phyloP scores from a whole-genome alignment of 2,113 vertebrate genomes.

The Amphiprion ocellaris region DNA sequence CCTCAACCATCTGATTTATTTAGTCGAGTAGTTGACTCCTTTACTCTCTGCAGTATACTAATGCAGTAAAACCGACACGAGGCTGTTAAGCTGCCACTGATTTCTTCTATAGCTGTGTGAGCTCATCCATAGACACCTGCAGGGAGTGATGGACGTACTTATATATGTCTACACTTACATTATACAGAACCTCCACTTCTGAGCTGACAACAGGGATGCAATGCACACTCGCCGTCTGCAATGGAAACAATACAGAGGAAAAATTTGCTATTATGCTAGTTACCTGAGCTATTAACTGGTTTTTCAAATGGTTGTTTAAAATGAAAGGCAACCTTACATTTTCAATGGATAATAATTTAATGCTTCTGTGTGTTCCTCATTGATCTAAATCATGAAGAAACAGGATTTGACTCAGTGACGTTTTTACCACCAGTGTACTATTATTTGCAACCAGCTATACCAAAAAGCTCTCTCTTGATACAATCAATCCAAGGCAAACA shows the following conservation, averaged over 20 bases:
- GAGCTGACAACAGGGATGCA: neutral
- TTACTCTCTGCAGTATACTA: conserved; percentile 55
- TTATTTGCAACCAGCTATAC: too few species aligned
- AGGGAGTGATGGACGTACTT: conserved; percentile 44
- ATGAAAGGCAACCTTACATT: neutral
- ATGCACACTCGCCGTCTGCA: neutral
- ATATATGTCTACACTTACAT: conserved; percentile 42
- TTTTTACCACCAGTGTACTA: too few species aligned
- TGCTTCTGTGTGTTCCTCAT: neutral
- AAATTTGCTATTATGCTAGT: neutral
- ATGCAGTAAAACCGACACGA: conserved; percentile 53
- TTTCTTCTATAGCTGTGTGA: conserved; percentile 52
- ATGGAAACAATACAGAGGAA: neutral
- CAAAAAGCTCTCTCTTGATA: too few species aligned
- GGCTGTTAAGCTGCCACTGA: conserved; percentile 49
- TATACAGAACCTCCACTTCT: conserved; percentile 33
- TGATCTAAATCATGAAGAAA: neutral
- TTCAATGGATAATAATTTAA: neutral
- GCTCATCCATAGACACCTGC: conserved; percentile 59
- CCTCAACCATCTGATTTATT: conserved; percentile 75
- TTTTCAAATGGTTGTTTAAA: neutral
- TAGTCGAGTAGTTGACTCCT: conserved; percentile 66
- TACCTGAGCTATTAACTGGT: neutral
- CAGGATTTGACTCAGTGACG: neutral
- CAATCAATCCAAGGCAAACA: too few species aligned